Conservation (phyloP, 2,888 invertebrate species). For the Spialia ferax region DNA sequence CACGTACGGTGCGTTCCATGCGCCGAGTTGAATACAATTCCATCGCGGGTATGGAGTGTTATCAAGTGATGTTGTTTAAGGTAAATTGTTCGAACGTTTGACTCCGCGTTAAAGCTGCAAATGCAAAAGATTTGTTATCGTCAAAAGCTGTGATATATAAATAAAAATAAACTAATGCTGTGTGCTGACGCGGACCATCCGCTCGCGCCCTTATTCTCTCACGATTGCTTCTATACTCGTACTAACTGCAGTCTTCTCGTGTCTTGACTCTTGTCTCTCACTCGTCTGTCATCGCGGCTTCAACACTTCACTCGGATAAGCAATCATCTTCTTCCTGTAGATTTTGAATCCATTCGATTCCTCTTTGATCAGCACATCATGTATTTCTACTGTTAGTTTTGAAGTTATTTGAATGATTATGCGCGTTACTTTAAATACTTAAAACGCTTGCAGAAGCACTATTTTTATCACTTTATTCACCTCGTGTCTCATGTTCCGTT, state of each 20-base stretch:
- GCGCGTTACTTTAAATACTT: constrained; percentile 43
- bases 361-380: constrained; percentile 78
- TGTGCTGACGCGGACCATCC: constrained; percentile 64
- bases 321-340: constrained; percentile 61
- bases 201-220: constrained; percentile 66
- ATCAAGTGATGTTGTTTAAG: constrained; percentile 48
- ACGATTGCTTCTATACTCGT: constrained; percentile 71
- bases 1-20: constrained; percentile 34
- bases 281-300: constrained; percentile 48
- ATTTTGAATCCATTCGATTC: constrained; percentile 53
- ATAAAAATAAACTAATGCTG: constrained; percentile 76
- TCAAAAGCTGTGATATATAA: constrained; percentile 87
- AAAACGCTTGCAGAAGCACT: constrained; percentile 50
- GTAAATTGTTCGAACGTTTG: constrained; percentile 82
- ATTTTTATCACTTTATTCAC: constrained; percentile 25
- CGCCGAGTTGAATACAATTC: constrained; percentile 42
- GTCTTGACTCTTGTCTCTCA: constrained; percentile 55
- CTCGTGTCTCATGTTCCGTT: constrained; percentile 41
- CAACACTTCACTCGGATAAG: constrained; percentile 48
- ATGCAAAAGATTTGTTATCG: constrained; percentile 87
- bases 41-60: constrained; percentile 48
- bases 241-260: constrained; percentile 50
- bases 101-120: constrained; percentile 83
- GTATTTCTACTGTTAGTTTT: constrained; percentile 63
- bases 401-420: constrained; percentile 18